A percentile compares a stretch with the other conserved stretches of the same genome.
Conservation (phyloP, 2,113 vertebrate species). For the Tangachromis dhanisi region DNA sequence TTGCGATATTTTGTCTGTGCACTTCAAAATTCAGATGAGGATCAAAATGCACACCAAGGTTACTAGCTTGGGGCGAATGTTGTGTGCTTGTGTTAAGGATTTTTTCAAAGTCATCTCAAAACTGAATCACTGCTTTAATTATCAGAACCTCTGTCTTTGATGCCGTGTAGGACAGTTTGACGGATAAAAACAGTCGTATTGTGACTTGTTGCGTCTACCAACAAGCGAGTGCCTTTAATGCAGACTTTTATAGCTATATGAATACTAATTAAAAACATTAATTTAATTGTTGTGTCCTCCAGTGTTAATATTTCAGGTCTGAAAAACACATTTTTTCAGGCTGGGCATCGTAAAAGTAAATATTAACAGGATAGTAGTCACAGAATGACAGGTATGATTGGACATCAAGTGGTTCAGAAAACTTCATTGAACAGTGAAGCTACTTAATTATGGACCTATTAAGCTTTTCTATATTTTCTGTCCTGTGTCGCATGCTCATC, state of each 20-base stretch:
- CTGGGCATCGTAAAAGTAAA: not conserved
- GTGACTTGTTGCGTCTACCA: not conserved
- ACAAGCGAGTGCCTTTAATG: not conserved
- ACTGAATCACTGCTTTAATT: not conserved
- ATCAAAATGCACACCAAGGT: not conserved
- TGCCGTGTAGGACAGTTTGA: not conserved
- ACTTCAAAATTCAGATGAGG: not conserved
- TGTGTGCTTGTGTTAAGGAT: not conserved
- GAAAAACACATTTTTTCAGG: not conserved
- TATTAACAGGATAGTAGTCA: fast-evolving
- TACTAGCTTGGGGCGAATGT: not conserved
- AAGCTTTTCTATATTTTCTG: not conserved
- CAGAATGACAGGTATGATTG: not conserved
- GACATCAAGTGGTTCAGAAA: not conserved
- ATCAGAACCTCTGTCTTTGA: not conserved
- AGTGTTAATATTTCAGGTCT: not conserved
- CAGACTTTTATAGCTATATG: not conserved
- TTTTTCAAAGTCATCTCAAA: not conserved
- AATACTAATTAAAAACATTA: not conserved
- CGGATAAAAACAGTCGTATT: not conserved
- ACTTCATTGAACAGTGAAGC: not conserved
- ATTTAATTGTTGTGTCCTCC: not conserved
- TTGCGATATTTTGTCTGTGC: not conserved
- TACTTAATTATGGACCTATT: not conserved
- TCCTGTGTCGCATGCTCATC: not conserved